A percentile compares a stretch with the other conserved stretches of the same genome.
Evolutionary conservation across 2,113 vertebrate genomes (phyloP).

Genomic region (Alosa alosa): DNA sequence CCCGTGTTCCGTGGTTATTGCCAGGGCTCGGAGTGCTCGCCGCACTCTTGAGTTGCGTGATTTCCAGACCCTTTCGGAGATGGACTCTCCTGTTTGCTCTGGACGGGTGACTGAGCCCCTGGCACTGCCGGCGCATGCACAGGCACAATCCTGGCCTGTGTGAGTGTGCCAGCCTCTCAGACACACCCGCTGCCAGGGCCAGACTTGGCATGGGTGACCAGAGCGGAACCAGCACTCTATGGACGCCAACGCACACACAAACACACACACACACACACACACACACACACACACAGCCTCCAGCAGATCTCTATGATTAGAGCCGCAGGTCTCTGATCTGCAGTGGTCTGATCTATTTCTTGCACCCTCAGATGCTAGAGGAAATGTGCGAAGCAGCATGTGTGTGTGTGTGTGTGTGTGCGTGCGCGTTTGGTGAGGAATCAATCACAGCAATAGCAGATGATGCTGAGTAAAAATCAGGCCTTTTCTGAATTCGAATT

Average conservation of each 20-base stretch:
- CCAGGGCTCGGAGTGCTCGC: constrained; percentile 22
- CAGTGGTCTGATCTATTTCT: constrained; percentile 10
- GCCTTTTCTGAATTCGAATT: neutral
- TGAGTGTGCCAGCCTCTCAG: constrained; percentile 29
- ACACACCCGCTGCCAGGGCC: constrained; percentile 30
- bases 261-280: constrained; percentile 36
- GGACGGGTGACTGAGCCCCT: constrained; percentile 27
- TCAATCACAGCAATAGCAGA: neutral
- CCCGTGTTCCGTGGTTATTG: constrained; percentile 30
- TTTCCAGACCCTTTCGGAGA: constrained; percentile 15
- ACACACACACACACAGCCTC: constrained; percentile 4
- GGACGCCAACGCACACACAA: constrained; percentile 37
- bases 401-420: neutral
- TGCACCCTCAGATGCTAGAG: neutral
- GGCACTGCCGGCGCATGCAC: constrained; percentile 29
- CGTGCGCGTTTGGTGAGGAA: neutral
- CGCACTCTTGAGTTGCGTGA: constrained; percentile 12
- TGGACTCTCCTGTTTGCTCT: constrained; percentile 30
- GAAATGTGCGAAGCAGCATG: neutral
- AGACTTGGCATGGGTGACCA: constrained; percentile 36
- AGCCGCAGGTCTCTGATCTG: constrained; percentile 10
- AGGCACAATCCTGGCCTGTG: constrained; percentile 36
- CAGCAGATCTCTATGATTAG: constrained; percentile 13
- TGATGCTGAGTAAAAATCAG: neutral
- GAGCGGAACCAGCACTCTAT: constrained; percentile 30